phyloP scores from a whole-genome alignment of 1,140 invertebrate species.

The Drosophila mauritiana region DNA sequence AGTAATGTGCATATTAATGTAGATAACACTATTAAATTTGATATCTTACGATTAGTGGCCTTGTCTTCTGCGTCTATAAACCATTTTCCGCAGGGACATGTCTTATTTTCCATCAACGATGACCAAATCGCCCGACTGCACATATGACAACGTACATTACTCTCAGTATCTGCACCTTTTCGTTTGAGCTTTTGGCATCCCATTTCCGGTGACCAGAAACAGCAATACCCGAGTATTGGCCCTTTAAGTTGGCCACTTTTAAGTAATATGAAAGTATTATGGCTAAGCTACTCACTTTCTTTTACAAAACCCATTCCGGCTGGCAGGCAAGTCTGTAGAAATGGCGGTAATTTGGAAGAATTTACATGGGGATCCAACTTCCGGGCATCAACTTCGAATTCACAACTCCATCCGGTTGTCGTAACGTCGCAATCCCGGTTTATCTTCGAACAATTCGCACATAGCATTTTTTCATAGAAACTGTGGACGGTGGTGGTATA shows the following conservation, averaged over 20 bases:
- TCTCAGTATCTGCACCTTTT: rapidly evolving
- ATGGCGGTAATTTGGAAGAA: not conserved
- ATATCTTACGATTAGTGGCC: not conserved
- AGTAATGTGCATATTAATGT: not conserved
- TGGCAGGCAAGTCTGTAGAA: conserved; percentile 1
- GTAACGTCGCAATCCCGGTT: not conserved
- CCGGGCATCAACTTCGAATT: not conserved
- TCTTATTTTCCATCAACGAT: not conserved
- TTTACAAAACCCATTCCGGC: not conserved
- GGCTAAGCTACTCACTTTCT: not conserved
- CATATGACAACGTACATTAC: not conserved
- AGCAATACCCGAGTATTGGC: conserved; percentile 3
- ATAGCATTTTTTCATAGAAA: conserved; percentile 10
- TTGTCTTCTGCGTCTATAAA: not conserved
- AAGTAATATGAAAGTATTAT: rapidly evolving
- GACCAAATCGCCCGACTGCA: conserved; percentile 6
- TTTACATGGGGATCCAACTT: not conserved
- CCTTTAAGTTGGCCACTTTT: not conserved
- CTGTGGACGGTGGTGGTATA: not conserved
- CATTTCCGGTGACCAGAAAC: conserved; percentile 21
- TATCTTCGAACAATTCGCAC: conserved; percentile 4
- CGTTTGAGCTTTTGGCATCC: conserved; percentile 22
- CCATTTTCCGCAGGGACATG: conserved; percentile 26
- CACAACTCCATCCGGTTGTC: conserved; percentile 9
- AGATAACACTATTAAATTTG: not conserved